phyloP scores from a whole-genome alignment of 2,888 invertebrate genomes.

The Himalopsyche kuldschensis region DNA sequence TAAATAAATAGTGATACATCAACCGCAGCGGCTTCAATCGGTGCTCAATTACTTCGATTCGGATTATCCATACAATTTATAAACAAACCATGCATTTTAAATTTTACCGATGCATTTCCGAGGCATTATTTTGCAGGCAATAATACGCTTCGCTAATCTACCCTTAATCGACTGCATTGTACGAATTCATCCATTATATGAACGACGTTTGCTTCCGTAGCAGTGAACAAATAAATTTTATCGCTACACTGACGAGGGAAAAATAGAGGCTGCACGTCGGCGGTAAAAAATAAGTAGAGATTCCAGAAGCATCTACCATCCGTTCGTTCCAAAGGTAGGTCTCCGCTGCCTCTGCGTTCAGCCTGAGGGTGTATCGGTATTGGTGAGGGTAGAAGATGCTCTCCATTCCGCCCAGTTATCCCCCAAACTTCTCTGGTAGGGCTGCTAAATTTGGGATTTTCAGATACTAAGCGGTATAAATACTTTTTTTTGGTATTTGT shows the following conservation, averaged over 20 bases:
- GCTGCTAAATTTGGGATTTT: conserved; percentile 21
- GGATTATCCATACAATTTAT: conserved; percentile 8
- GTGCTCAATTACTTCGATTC: neutral
- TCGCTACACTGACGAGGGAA: conserved; percentile 33
- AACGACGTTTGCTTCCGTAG: conserved; percentile 29
- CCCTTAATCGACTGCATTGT: conserved; percentile 37
- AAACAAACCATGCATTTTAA: conserved; percentile 16
- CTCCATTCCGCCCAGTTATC: conserved; percentile 32
- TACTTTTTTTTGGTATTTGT: conserved; percentile 12
- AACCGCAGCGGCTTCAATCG: neutral
- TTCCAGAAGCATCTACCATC: conserved; percentile 20
- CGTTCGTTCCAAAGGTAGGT: neutral
- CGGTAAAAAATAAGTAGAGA: conserved; percentile 26
- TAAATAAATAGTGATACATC: neutral
- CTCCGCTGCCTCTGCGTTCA: conserved; percentile 2
- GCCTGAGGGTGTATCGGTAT: conserved; percentile 12
- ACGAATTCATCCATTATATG: conserved; percentile 34
- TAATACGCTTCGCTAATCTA: conserved; percentile 35
- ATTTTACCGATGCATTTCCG: neutral
- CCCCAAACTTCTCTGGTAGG: conserved; percentile 26
- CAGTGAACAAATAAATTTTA: conserved; percentile 38
- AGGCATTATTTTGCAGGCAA: conserved; percentile 31
- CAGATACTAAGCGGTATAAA: neutral
- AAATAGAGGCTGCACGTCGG: conserved; percentile 32
- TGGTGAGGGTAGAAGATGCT: conserved; percentile 23